Evolutionary conservation across 2,888 invertebrate species (phyloP).

Genomic region (Trichogramma dendrolimi): DNA sequence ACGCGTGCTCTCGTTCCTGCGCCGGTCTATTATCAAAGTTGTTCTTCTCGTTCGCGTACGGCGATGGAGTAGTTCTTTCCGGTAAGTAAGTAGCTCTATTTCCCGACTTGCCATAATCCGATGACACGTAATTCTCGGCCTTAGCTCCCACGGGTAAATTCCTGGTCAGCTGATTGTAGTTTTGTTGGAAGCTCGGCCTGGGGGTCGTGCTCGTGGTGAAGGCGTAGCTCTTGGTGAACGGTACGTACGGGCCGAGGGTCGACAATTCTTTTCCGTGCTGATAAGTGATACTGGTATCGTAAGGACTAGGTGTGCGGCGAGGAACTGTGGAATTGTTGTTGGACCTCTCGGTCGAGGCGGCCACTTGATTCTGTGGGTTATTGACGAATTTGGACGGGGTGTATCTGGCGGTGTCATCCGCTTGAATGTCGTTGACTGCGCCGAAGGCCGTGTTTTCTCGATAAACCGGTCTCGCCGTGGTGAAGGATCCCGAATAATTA

Average conservation of each 20-base stretch:
- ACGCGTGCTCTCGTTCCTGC: conserved; percentile 63
- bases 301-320: conserved; percentile 40
- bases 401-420: conserved; percentile 15
- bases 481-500: conserved; percentile 17
- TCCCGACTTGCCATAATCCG: conserved; percentile 30
- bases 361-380: conserved; percentile 37
- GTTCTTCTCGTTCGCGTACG: conserved; percentile 32
- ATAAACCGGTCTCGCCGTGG: conserved; percentile 17
- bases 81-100: conserved; percentile 39
- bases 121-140: conserved; percentile 27
- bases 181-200: conserved; percentile 37
- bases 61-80: conserved; percentile 34
- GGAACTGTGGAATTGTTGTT: conserved; percentile 27
- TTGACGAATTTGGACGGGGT: conserved; percentile 28
- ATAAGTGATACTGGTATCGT: conserved; percentile 44
- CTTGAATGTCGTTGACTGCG: conserved; percentile 15
- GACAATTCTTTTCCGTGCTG: conserved; percentile 44
- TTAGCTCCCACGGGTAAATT: conserved; percentile 31
- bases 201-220: conserved; percentile 36
- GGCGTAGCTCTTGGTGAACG: conserved; percentile 47
- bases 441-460: conserved; percentile 13
- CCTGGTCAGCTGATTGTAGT: conserved; percentile 28
- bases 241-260: conserved; percentile 45
- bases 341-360: conserved; percentile 42
- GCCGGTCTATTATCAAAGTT: conserved; percentile 39